Evolutionary conservation across 2,888 invertebrate species (phyloP).

Genomic region (Drosophila incognita): DNA sequence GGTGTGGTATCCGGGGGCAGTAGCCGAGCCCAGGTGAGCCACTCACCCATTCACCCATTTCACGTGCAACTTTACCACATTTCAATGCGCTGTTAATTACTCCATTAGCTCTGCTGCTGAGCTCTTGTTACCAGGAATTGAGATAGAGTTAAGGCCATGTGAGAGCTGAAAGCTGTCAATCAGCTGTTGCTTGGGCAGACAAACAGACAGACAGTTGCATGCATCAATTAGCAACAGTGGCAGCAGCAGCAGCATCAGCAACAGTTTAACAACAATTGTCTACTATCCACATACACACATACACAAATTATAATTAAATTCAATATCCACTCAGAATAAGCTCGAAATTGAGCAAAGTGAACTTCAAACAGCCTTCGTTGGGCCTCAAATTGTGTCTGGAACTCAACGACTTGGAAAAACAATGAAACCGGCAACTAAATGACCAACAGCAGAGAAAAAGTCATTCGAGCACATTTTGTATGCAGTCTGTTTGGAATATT

Average conservation of each 20-base stretch:
- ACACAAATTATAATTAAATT: conserved; percentile 61
- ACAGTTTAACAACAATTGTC: neutral
- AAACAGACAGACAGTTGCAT: conserved; percentile 30
- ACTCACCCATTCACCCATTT: conserved; percentile 75
- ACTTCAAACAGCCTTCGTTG: neutral
- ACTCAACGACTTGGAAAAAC: conserved; percentile 53
- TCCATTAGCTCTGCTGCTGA: conserved; percentile 57
- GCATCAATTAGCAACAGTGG: conserved; percentile 59
- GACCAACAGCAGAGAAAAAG: conserved; percentile 51
- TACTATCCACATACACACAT: conserved; percentile 6
- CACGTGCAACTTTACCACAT: conserved; percentile 42
- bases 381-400: conserved; percentile 20
- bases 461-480: conserved; percentile 53
- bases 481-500: conserved; percentile 67
- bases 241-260: conserved; percentile 15
- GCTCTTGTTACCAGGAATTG: conserved; percentile 38
- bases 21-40: conserved; percentile 33
- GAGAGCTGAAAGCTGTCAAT: conserved; percentile 40
- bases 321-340: conserved; percentile 54
- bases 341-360: conserved; percentile 1
- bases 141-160: conserved; percentile 13
- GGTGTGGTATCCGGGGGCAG: neutral
- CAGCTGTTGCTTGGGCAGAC: conserved; percentile 26
- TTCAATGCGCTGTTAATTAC: conserved; percentile 68
- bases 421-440: conserved; percentile 70